Percentiles rank a stretch among this genome's conserved stretches.
phyloP scores from a whole-genome alignment of 2,888 invertebrate species.

The Drosophila multiciliata region DNA sequence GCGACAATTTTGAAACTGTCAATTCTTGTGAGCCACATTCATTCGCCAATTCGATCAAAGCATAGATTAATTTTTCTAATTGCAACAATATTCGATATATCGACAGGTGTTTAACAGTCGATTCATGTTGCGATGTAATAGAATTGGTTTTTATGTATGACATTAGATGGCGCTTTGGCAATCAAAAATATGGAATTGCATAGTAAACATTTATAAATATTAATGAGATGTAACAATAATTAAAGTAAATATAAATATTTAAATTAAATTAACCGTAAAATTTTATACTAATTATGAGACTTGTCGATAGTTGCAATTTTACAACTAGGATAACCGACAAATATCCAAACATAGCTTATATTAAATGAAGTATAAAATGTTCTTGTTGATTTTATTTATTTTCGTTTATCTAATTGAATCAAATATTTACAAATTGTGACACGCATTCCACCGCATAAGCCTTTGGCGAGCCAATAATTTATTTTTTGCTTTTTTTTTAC shows the following conservation, averaged over 20 bases:
- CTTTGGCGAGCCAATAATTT: conserved; percentile 9
- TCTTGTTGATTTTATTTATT: background rate
- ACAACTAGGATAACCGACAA: background rate
- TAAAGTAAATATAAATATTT: too few relatives aligned
- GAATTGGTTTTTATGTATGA: background rate
- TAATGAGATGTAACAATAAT: too few relatives aligned
- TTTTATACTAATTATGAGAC: background rate
- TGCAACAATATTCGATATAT: conserved; percentile 3
- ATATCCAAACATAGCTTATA: background rate
- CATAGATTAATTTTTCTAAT: conserved; percentile 3
- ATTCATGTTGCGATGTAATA: background rate
- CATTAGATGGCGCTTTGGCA: background rate
- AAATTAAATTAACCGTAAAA: background rate
- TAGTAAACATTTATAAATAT: too few relatives aligned
- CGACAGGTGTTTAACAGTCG: background rate
- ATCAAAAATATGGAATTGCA: too few relatives aligned
- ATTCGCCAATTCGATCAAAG: conserved; percentile 36
- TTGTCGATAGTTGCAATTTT: background rate
- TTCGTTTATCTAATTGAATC: background rate
- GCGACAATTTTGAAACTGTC: conserved; percentile 21
- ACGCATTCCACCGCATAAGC: background rate
- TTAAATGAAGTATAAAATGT: background rate
- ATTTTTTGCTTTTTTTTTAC: background rate
- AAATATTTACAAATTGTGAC: background rate
- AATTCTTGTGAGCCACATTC: conserved; percentile 19